Percentiles rank a stretch among this genome's conserved stretches.
Evolutionary conservation across 2,797 vertebrate genomes (phyloP).

Genomic region (Typhlichthys subterraneus): DNA sequence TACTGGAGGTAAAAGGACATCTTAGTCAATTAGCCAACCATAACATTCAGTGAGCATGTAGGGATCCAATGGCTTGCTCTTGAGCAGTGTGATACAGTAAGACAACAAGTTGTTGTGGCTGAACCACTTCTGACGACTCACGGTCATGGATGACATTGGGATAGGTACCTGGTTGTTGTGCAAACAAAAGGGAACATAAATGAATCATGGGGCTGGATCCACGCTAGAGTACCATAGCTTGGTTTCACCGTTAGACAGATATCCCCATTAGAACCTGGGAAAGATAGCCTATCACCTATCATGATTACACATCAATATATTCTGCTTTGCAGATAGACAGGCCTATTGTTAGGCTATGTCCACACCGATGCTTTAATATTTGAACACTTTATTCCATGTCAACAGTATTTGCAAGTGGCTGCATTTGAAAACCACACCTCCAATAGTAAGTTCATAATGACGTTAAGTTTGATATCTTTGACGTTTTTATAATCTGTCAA

Average conservation of each 20-base stretch:
- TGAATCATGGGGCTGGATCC: neutral
- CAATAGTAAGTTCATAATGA: no score
- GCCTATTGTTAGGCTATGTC: neutral
- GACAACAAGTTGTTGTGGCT: neutral
- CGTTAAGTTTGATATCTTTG: no score
- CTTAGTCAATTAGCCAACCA: no score
- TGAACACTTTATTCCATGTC: no score
- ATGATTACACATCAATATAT: neutral
- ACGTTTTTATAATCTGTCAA: no score
- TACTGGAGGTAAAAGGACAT: no score
- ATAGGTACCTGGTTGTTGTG: neutral
- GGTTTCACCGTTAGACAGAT: neutral
- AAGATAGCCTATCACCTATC: slow-evolving; percentile 2
- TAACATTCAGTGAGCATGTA: no score
- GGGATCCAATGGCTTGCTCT: neutral
- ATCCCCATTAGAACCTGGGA: slow-evolving; percentile 1
- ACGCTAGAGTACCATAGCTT: neutral
- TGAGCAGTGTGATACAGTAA: neutral
- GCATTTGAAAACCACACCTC: no score
- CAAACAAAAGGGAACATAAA: neutral
- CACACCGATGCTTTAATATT: no score
- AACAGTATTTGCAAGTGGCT: no score
- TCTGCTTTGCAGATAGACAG: neutral
- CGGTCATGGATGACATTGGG: no score
- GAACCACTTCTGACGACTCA: no score